phyloP scores from a whole-genome alignment of 2,113 vertebrate genomes.

The Chloropsis hardwickii region DNA sequence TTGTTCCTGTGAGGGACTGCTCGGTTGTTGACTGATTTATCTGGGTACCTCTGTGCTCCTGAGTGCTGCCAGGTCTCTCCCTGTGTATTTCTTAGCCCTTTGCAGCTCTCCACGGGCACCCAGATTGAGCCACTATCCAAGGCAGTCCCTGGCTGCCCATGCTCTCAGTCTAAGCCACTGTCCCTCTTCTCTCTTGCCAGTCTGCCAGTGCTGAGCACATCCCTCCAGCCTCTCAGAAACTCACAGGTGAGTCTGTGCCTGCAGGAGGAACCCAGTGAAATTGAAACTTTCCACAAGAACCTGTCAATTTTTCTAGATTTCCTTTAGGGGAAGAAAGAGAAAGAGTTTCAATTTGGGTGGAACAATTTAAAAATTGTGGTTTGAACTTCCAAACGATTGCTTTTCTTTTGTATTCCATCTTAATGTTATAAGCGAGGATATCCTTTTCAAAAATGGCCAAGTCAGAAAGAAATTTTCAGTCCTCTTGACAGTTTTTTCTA shows the following conservation, averaged over 20 bases:
- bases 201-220: background rate
- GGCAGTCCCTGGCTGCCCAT: background rate
- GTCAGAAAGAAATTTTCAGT: background rate
- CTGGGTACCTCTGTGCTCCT: background rate
- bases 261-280: background rate
- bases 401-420: background rate
- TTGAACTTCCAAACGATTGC: background rate
- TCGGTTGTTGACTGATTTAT: background rate
- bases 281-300: background rate
- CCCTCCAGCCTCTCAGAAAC: constrained; percentile 59
- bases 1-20: background rate
- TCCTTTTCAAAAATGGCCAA: background rate
- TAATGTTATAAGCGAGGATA: background rate
- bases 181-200: constrained; percentile 55
- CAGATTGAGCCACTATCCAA: background rate
- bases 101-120: background rate
- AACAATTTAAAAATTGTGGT: background rate
- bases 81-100: background rate
- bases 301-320: background rate
- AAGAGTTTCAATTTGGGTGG: background rate
- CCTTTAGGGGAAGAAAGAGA: background rate
- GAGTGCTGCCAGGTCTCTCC: background rate
- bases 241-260: constrained; percentile 61
- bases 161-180: background rate
- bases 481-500: background rate